Base-by-base conservation (phyloP, 2,888 invertebrate genomes). In the Hedychridium roseum region DNA sequence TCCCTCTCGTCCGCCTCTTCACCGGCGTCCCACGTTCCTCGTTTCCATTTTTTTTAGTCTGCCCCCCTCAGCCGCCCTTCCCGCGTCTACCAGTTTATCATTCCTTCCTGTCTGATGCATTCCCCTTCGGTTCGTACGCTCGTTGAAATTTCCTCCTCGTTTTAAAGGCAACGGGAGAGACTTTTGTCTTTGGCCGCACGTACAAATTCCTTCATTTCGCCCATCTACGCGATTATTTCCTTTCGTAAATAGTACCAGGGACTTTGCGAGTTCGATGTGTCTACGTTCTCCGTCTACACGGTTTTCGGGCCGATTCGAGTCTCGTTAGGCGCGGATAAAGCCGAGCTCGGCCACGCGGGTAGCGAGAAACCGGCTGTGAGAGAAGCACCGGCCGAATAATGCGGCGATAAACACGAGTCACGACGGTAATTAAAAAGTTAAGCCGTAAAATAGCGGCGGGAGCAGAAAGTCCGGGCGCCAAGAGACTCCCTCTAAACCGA, bases 321-420 rank as follows among this genome's bases (percentile, higher is more conserved):
- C 66, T 69, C 67, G 64, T 66, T 69, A 68, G n/a, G 58, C 62
- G 37, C 42, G 40, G 39, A 41, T 42, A 16, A 26, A n/a, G 26
- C 14, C 17, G 2, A 14, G 14, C 16, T 17, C 23, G 7, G 7
- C 11, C 20, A 17, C 7, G 12, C 28, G 30, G 12, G 18, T 12
- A 21, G 21, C 17, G 11, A 16, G 15, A 38, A 40, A 36, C 45
- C 37, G 50, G 35, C 36, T 35, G 43, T 46, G 32, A 45, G 50
- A 17, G 32, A 41, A 35, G 62, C 54, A 21, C 38, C 27, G 26
- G 15, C 26, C 47, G 36, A 71, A 65, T 71, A 73, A 74, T 67
- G 65, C 63, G 66, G 67, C 69, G 69, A 74, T 73, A 71, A 72
- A 66, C 72, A 70, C 68, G 57, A 67, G 70, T 68, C 66, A 60